phyloP scores from a whole-genome alignment of 2,113 vertebrate genomes.

The Clarias gariepinus region DNA sequence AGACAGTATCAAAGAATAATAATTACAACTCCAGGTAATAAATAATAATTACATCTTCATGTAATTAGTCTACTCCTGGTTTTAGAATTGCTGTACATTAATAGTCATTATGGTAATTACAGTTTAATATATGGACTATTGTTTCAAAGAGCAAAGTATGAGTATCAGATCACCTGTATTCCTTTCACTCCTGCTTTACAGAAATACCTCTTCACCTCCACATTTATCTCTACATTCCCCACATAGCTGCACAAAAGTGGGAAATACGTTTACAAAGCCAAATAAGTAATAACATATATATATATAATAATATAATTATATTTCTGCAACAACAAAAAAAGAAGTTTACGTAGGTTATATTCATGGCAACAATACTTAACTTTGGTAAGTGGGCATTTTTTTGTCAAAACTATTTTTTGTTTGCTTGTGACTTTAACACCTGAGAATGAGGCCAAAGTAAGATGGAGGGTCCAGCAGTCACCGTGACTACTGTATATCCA shows the following conservation, averaged over 20 bases:
- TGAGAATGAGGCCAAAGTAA: not conserved
- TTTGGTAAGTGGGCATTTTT: not conserved
- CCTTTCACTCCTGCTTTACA: conserved; percentile 94
- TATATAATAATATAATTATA: too few relatives aligned
- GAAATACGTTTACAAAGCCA: not conserved
- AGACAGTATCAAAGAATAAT: conserved; percentile 9
- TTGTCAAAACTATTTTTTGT: not conserved
- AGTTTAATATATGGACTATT: not conserved
- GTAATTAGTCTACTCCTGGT: not conserved
- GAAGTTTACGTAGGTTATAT: not conserved
- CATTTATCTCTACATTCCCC: conserved; percentile 87
- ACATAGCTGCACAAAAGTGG: conserved; percentile 75
- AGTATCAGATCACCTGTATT: conserved; percentile 80
- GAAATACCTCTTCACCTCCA: conserved; percentile 92
- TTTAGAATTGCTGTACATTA: not conserved
- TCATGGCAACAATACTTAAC: not conserved
- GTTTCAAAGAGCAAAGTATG: not conserved
- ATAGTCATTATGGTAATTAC: not conserved
- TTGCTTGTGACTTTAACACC: not conserved
- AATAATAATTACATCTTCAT: too few relatives aligned
- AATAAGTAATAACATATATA: not conserved
- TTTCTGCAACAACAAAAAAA: not conserved
- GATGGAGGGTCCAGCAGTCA: not conserved
- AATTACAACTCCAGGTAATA: conserved; percentile 2
- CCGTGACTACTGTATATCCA: not conserved